Evolutionary conservation across 2,888 invertebrate species (phyloP), one percentile per base, ranked within the genome.

Genomic region (Tenthredo scrophulariae): DNA sequence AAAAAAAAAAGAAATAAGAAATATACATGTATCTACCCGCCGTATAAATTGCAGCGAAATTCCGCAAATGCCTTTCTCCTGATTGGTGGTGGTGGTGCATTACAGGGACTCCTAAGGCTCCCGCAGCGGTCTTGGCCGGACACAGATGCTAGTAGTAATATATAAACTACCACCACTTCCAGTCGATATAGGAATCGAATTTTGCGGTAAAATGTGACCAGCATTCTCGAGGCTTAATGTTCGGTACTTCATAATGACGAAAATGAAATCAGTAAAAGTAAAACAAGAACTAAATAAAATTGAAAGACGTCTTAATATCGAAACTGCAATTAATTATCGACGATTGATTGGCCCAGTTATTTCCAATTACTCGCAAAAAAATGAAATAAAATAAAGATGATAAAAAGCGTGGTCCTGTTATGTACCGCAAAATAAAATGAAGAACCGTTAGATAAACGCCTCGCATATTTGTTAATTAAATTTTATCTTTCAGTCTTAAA

Each of bases 1-100:
- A 29, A 15, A 37, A 37, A n/a, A 7, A 18, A 80, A 40, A n/a
- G 22, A 18, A 80, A 62, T n/a, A 65, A 29, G 29, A 29, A 65
- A 29, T 22, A 13, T 22, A 46, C 7, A 18, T 18, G 26, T 10
- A 15, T 67, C 22, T 77, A 29, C 62, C 40, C 80, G 15, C n/a
- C 80, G 80, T 67, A 58, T 83, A 83, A 83, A 83, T 83, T 40
- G 83, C 70, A 46, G 54, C 54, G 22, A 83, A 82, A 72, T 83
- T 82, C 54, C 72, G 54, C 40, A 83, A 70, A 85, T 85, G 22
- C 85, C 82, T 85, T 54, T 67, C 70, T 43, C 70, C 58, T 72
- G 22, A 40, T 22, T 62, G 37, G 18, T 77, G 15, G 18, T 77
- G 15, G 26, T 46, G 46, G 75, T 46, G 26, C 46, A 46, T 33